Evolutionary conservation across 2,888 invertebrate species (phyloP).

Genomic region (Synergus itoensis): DNA sequence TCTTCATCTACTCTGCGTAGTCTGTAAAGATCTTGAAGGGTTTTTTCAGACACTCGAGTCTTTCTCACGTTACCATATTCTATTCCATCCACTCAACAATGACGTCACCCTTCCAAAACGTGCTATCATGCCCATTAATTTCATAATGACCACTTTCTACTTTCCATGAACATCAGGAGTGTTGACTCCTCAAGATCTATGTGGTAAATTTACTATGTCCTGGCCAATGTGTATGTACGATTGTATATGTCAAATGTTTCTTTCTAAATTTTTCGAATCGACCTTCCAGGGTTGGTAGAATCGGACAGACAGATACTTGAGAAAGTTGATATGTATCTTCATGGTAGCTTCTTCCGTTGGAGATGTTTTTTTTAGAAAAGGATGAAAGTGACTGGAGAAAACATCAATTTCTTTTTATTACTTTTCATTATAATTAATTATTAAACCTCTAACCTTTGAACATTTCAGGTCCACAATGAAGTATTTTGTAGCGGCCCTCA

Average conservation of each 20-base stretch:
- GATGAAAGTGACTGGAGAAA: slow-evolving; percentile 24
- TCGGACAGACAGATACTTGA: slow-evolving; percentile 15
- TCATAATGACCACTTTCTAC: slow-evolving; percentile 72
- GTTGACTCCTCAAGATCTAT: slow-evolving; percentile 33
- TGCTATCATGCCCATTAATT: slow-evolving; percentile 64
- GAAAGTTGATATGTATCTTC: slow-evolving; percentile 29
- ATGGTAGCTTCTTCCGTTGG: not conserved
- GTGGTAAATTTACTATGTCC: slow-evolving; percentile 11
- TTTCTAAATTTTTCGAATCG: slow-evolving; percentile 8
- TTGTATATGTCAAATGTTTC: slow-evolving; percentile 5
- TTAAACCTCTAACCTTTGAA: not conserved
- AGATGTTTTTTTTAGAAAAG: slow-evolving; percentile 14
- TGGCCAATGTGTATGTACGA: not conserved
- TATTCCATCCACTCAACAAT: slow-evolving; percentile 45
- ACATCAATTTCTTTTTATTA: not conserved
- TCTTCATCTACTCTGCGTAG: slow-evolving; percentile 2
- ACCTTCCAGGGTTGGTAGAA: slow-evolving; percentile 23
- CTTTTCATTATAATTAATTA: not conserved
- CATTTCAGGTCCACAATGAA: slow-evolving; percentile 49
- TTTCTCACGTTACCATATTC: slow-evolving; percentile 11
- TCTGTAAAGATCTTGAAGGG: slow-evolving; percentile 18
- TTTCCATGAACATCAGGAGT: slow-evolving; percentile 56
- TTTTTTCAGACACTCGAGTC: slow-evolving; percentile 19
- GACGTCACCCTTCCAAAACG: slow-evolving; percentile 63
- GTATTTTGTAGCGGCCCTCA: slow-evolving; percentile 42